phyloP scores from a whole-genome alignment of 2,888 invertebrate genomes.

The Galeruca laticollis region DNA sequence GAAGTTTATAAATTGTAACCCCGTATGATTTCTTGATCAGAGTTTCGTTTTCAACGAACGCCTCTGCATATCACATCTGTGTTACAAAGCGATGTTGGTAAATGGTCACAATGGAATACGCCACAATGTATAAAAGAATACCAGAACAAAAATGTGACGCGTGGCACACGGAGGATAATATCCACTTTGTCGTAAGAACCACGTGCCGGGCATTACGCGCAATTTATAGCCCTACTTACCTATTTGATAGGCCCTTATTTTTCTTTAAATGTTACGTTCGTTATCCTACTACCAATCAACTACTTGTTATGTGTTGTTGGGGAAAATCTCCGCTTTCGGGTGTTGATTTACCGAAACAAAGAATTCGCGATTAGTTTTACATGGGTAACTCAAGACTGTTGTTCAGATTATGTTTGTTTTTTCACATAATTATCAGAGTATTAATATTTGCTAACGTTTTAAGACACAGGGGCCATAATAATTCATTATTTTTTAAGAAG shows the following conservation, averaged over 20 bases:
- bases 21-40: background rate
- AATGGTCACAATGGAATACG: conserved; percentile 51
- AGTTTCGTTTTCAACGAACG: conserved; percentile 6
- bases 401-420: background rate
- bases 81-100: conserved; percentile 47
- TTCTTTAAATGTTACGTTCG: conserved; percentile 44
- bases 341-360: conserved; percentile 22
- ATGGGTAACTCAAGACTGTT: background rate
- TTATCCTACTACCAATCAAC: conserved; percentile 40
- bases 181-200: conserved; percentile 57
- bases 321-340: conserved; percentile 17
- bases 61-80: conserved; percentile 49
- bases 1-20: too few relatives aligned
- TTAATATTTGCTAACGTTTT: background rate
- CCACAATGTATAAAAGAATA: conserved; percentile 52
- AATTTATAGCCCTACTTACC: conserved; percentile 56
- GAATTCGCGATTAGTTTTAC: background rate
- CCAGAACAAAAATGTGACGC: conserved; percentile 56
- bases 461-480: too few relatives aligned
- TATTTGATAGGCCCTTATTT: conserved; percentile 53
- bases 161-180: conserved; percentile 54
- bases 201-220: conserved; percentile 56
- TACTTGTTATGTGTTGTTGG: conserved; percentile 32
- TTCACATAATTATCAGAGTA: background rate
- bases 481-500: too few relatives aligned